Evolutionary conservation across 2,113 vertebrate genomes (phyloP).

Genomic region (Hipposideros armiger): DNA sequence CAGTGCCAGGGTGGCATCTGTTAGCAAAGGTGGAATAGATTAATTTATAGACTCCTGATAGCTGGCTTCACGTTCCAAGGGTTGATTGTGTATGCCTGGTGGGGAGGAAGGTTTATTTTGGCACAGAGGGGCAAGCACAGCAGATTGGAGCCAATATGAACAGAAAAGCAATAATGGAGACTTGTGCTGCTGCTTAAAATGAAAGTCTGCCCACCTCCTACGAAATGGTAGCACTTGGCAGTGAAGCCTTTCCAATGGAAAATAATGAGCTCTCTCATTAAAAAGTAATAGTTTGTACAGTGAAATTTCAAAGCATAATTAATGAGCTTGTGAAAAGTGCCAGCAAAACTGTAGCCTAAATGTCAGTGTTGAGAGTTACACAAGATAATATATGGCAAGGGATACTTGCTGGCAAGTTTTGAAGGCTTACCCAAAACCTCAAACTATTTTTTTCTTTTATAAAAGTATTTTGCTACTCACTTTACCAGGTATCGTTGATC

Average conservation of each 20-base stretch:
- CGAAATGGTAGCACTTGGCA: conserved; percentile 58
- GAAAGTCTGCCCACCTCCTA: conserved; percentile 47
- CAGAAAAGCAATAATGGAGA: conserved; percentile 12
- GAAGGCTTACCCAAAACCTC: not conserved
- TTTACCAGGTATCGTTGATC: not conserved
- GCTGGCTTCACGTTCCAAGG: conserved; percentile 69
- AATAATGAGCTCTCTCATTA: conserved; percentile 71
- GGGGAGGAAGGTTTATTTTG: conserved; percentile 58
- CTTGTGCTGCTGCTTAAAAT: conserved; percentile 16
- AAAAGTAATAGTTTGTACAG: conserved; percentile 78
- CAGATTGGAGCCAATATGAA: not conserved
- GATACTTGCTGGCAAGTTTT: not conserved
- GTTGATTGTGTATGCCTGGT: not conserved
- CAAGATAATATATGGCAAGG: conserved; percentile 13
- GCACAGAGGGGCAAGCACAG: conserved; percentile 42
- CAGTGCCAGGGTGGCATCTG: conserved; percentile 77
- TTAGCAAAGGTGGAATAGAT: conserved; percentile 73
- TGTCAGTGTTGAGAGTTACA: conserved; percentile 48
- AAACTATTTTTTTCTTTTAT: conserved; percentile 35
- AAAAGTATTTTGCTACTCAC: conserved; percentile 4
- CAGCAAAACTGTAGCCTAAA: conserved; percentile 48
- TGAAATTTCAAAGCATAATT: conserved; percentile 70
- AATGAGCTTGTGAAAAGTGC: conserved; percentile 65
- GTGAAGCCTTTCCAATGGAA: conserved; percentile 68
- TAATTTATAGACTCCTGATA: conserved; percentile 73